These are phyloP conservation scores for Synanceia verrucosa DNA, from an alignment of 2,797 vertebrate genomes.

Conservation along the genomic window DNA sequence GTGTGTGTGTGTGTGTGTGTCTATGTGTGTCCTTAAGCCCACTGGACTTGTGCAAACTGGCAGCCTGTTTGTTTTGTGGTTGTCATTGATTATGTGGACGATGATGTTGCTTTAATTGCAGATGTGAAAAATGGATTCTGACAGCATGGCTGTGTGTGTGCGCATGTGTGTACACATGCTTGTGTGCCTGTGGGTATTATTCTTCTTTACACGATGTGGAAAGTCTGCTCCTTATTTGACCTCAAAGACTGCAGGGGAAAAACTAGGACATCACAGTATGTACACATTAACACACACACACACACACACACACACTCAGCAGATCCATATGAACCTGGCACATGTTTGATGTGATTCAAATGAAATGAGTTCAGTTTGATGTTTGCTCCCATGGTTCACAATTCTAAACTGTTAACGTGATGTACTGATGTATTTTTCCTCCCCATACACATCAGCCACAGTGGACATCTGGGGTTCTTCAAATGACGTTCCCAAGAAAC, in stretches of 20 bases:
- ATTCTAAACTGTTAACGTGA: too few relatives aligned
- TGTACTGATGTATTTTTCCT: too few relatives aligned
- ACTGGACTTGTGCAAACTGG: constrained; percentile 15
- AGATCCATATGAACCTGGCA: constrained; percentile 34
- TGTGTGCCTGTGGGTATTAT: constrained; percentile 31
- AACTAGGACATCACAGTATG: constrained; percentile 58
- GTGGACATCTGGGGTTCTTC: neutral
- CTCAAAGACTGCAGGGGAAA: constrained; percentile 58
- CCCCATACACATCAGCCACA: too few relatives aligned
- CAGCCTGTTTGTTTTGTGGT: constrained; percentile 43
- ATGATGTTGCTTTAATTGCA: constrained; percentile 52
- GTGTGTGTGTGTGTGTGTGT: neutral
- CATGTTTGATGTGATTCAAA: constrained; percentile 8
- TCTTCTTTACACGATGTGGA: constrained; percentile 51
- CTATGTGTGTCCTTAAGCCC: neutral
- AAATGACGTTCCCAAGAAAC: neutral
- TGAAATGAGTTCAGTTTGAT: constrained; percentile 20
- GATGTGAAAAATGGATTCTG: constrained; percentile 63
- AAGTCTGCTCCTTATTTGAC: constrained; percentile 67
- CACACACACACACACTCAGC: constrained; percentile 23
- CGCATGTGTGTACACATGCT: neutral
- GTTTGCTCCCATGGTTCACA: constrained; percentile 8
- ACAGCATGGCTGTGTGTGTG: constrained; percentile 46
- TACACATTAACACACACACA: constrained; percentile 12
- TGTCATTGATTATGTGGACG: constrained; percentile 53